Conservation (phyloP, 2,888 invertebrate genomes). For the Plagodis dolabraria region DNA sequence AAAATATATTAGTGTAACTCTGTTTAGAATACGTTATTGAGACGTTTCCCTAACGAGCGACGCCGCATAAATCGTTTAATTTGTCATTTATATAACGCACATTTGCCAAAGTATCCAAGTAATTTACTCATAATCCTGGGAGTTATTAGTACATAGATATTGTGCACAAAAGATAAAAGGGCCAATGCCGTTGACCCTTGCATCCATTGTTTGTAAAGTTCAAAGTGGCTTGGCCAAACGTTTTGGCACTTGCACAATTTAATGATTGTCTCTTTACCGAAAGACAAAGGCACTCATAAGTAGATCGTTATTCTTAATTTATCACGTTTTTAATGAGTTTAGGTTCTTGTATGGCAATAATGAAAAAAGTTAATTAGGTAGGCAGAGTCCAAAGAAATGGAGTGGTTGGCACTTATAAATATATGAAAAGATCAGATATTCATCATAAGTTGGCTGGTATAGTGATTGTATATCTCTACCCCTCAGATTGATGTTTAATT, state of each 20-base stretch:
- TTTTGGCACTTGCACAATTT: conserved; percentile 42
- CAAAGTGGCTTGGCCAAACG: conserved; percentile 45
- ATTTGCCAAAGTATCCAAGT: conserved; percentile 9
- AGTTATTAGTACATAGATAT: conserved; percentile 11
- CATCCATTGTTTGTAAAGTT: conserved; percentile 45
- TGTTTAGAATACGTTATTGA: conserved; percentile 1
- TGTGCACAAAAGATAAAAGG: conserved; percentile 29
- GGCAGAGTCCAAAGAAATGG: no score
- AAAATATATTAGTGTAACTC: conserved; percentile 4
- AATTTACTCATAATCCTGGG: conserved; percentile 15
- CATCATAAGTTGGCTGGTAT: no score
- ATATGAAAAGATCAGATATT: no score
- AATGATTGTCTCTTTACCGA: conserved; percentile 33
- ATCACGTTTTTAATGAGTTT: no score
- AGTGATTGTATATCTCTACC: no score
- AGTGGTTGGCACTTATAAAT: no score
- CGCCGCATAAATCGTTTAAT: conserved; percentile 14
- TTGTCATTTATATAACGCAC: conserved; percentile 19
- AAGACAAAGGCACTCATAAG: conserved; percentile 12
- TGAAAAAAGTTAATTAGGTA: no score
- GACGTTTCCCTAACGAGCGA: neutral
- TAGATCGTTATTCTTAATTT: no score
- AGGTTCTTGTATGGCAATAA: no score
- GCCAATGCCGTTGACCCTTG: conserved; percentile 46
- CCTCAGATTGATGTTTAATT: no score